Percentiles rank a stretch among this genome's conserved stretches.
Conservation (phyloP, 2,888 invertebrate species). For the Cartodere bifasciata region DNA sequence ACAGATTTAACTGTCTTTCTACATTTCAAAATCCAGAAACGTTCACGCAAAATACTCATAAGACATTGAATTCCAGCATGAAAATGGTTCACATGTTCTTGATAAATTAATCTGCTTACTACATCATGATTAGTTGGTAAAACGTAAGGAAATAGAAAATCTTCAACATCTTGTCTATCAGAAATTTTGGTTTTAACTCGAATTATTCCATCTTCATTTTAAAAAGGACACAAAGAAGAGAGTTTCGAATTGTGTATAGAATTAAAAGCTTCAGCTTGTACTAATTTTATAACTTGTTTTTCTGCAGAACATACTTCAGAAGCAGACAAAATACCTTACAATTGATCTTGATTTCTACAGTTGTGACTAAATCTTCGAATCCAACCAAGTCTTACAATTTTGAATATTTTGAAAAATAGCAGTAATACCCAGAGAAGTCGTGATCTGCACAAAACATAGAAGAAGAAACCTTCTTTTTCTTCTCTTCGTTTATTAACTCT, state of each 20-base stretch:
- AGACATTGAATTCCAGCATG: conserved; percentile 10
- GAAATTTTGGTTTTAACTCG: conserved; percentile 14
- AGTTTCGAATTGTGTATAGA: conserved; percentile 6
- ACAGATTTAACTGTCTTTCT: conserved; percentile 9
- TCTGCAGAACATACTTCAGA: background rate
- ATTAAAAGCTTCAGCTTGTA: background rate
- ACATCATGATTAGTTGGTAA: conserved; percentile 18
- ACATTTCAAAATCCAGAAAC: conserved; percentile 12
- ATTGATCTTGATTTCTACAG: background rate
- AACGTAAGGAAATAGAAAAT: conserved; percentile 19
- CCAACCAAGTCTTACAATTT: conserved; percentile 17
- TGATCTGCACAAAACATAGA: no score
- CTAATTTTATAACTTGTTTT: background rate
- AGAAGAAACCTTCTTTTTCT: background rate
- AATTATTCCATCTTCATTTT: conserved; percentile 14
- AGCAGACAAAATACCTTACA: background rate
- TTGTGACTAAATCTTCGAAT: conserved; percentile 10
- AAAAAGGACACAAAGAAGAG: conserved; percentile 9
- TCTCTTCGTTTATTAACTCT: background rate
- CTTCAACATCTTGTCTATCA: conserved; percentile 13
- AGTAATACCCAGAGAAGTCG: background rate
- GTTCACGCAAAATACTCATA: conserved; percentile 10
- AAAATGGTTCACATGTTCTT: conserved; percentile 6
- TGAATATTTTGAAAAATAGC: conserved; percentile 3
- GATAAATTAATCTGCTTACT: conserved; percentile 14